A percentile compares a stretch with the other conserved stretches of the same genome.
Conservation (phyloP, 2,888 invertebrate species). For the Apantesis nais region DNA sequence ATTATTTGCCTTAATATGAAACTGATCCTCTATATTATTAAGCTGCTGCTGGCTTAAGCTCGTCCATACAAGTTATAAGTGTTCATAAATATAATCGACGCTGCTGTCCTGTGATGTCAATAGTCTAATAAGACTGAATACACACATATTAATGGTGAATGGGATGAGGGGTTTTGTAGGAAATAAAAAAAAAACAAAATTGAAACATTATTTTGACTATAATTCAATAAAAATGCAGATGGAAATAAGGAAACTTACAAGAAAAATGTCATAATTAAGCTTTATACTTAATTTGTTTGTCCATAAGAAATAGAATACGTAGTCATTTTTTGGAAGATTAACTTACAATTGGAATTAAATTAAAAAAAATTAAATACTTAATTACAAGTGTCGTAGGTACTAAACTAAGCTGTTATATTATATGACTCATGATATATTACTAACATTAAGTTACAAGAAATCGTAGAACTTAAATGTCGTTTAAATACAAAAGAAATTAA, state of each 20-base stretch:
- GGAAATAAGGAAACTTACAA: slow-evolving; percentile 84
- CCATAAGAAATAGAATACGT: slow-evolving; percentile 74
- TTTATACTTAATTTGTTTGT: slow-evolving; percentile 80
- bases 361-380: slow-evolving; percentile 85
- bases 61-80: neutral
- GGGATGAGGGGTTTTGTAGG: slow-evolving; percentile 22
- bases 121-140: neutral
- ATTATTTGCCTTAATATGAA: neutral
- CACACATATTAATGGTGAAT: neutral
- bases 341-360: slow-evolving; percentile 83
- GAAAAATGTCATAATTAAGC: slow-evolving; percentile 84
- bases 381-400: slow-evolving; percentile 83
- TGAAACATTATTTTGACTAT: slow-evolving; percentile 84
- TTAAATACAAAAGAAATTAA: slow-evolving; percentile 85
- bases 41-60: neutral
- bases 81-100: no score
- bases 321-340: slow-evolving; percentile 80
- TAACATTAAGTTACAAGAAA: slow-evolving; percentile 80
- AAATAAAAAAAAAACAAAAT: slow-evolving; percentile 67
- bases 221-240: slow-evolving; percentile 86
- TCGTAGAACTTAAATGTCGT: slow-evolving; percentile 77
- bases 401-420: slow-evolving; percentile 83
- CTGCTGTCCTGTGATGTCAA: neutral
- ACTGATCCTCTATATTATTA: no score
- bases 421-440: slow-evolving; percentile 84